Evolutionary conservation across 2,888 invertebrate species (phyloP), one percentile per base, ranked within the genome.

Genomic region (Polydrusus tereticollis): DNA sequence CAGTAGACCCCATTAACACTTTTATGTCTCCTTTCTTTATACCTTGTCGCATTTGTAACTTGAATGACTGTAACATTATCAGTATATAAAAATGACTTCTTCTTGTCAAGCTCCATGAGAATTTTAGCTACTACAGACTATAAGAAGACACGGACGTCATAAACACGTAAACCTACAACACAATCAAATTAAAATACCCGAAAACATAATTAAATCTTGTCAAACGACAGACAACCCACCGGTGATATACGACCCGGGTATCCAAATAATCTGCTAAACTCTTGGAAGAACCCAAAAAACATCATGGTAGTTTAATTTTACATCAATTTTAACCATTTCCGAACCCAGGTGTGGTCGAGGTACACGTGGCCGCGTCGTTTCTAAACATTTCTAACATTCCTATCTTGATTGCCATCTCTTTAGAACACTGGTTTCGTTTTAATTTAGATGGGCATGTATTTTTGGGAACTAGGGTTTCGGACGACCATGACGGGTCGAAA

Each of bases 351-450:
- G 70, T 52, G 52, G 26, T 23, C 70, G 59, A 26, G 29, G 52
- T 45, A 62, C 70, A 70, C 70, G 70, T 64, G 70, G 65, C 64
- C 38, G 45, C 58, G 60, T 57, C 43, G 23, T 58, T 70, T 66
- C 71, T 71, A 71, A 66, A 55, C 71, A 71, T 71, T 71, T 71
- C 71, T 71, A 71, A 71, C 71, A 71, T 71, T 66, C 71, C 71
- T 71, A 71, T 71, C 71, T 71, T 71, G 71, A 71, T 71, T 71
- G 71, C 71, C 71, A 71, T 71, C 71, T 71, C 60, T 36, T 68
- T 68, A 60, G 60, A 68, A 68, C 68, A 68, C 45, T 60, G 67
- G 59, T 23, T 57, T 41, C 29, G 47, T 67, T 65, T 55, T 52
- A 65, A 38, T 65, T 65, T 65, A 65, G 55, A 41, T 57, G 6